Conservation (phyloP, 2,888 invertebrate species). For the Polylopha cassiicola region DNA sequence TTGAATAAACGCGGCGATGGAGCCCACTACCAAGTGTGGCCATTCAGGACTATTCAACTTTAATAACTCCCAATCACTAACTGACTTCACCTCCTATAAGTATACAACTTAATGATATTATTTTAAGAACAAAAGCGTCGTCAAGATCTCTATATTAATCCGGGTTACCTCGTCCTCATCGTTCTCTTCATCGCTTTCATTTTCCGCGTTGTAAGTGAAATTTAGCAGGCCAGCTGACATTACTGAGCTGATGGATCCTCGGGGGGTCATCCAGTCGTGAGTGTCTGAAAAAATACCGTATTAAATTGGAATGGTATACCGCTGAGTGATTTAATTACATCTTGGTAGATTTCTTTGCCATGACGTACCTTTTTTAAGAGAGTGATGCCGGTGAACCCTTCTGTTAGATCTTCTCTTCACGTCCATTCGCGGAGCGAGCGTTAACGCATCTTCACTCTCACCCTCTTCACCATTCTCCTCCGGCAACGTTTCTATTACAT, state of each 20-base stretch:
- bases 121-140: no score
- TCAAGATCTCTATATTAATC: no score
- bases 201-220: conserved; percentile 56
- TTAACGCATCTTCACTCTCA: conserved; percentile 34
- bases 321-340: neutral
- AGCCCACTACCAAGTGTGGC: conserved; percentile 77
- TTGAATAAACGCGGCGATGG: conserved; percentile 79
- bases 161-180: conserved; percentile 61
- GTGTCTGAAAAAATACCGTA: conserved; percentile 43
- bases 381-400: conserved; percentile 55
- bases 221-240: conserved; percentile 61
- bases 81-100: conserved; percentile 46
- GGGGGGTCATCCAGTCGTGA: conserved; percentile 68
- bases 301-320: neutral
- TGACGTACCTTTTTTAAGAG: conserved; percentile 53
- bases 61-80: conserved; percentile 72
- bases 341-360: neutral
- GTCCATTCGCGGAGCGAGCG: conserved; percentile 44
- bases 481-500: conserved; percentile 52
- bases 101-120: conserved; percentile 5
- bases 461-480: conserved; percentile 52
- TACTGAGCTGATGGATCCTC: conserved; percentile 63
- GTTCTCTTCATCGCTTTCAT: conserved; percentile 48
- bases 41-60: conserved; percentile 81
- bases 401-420: conserved; percentile 54